Conservation (phyloP, 2,113 vertebrate genomes). For the Oenanthe oenanthe region DNA sequence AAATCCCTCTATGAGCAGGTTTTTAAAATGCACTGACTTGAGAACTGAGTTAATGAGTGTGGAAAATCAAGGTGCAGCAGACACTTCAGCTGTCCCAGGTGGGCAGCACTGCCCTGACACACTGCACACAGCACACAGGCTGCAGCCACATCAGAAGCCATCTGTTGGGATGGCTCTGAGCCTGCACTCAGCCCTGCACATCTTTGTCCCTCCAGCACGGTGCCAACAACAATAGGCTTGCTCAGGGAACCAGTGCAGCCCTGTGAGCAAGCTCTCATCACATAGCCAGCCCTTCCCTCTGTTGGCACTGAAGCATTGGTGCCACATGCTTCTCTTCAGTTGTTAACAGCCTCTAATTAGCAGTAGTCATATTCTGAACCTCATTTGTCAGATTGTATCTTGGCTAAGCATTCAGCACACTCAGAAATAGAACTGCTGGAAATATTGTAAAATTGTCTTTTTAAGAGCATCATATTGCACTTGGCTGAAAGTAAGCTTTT, state of each 20-base stretch:
- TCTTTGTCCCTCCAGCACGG: conserved; percentile 11
- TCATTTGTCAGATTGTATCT: conserved; percentile 45
- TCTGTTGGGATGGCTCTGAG: conserved; percentile 69
- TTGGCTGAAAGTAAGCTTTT: background rate
- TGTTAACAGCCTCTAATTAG: conserved; percentile 74
- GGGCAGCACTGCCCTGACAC: background rate
- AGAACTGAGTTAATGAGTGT: background rate
- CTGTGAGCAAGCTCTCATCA: conserved; percentile 53
- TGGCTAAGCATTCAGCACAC: background rate
- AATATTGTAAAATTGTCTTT: conserved; percentile 1
- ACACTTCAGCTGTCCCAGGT: background rate
- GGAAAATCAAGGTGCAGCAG: background rate
- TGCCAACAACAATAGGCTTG: conserved; percentile 61
- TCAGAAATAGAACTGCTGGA: conserved; percentile 44
- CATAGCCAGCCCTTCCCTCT: conserved; percentile 39
- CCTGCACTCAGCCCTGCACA: background rate
- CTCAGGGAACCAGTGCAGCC: conserved; percentile 3
- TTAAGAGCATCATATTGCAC: background rate
- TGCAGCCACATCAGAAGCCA: conserved; percentile 48
- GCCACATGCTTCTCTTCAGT: conserved; percentile 52
- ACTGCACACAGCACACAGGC: background rate
- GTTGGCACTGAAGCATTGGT: conserved; percentile 26
- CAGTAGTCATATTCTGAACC: conserved; percentile 52
- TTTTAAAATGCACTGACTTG: background rate
- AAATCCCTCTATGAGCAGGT: background rate